Percentiles rank a stretch among this genome's conserved stretches.
These are phyloP conservation scores for Propithecus perrieri DNA, from an alignment of 2,797 vertebrate species.

Conservation along the genomic window DNA sequence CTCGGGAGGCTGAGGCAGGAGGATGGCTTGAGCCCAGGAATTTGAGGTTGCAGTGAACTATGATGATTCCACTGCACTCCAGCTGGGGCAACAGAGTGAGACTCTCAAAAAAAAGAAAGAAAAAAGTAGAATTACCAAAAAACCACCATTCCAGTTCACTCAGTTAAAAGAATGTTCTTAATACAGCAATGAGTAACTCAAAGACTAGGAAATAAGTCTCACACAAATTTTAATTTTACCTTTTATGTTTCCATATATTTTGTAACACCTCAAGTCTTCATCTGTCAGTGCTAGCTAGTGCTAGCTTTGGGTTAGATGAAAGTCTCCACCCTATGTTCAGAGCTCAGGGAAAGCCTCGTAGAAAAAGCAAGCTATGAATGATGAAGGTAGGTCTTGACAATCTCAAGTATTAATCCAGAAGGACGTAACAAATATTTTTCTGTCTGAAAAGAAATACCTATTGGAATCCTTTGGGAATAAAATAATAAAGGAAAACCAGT, in stretches of 20 bases:
- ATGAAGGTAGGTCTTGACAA: background rate
- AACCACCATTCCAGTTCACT: background rate
- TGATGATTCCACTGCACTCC: background rate
- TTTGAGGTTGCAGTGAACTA: background rate
- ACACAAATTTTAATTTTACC: background rate
- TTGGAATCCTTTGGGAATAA: conserved; percentile 22
- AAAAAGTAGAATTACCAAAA: background rate
- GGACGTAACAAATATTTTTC: background rate
- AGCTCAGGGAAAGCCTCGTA: background rate
- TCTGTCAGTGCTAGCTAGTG: background rate
- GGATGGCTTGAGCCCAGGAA: background rate
- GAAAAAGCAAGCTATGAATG: background rate
- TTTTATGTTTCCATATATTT: background rate
- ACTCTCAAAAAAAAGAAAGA: background rate
- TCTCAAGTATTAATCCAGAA: background rate
- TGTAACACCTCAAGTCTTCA: background rate
- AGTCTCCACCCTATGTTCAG: background rate
- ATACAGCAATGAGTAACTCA: background rate
- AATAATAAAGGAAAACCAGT: background rate
- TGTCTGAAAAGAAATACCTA: background rate
- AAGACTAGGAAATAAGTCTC: background rate
- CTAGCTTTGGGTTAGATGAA: background rate
- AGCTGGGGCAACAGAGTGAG: too few species aligned
- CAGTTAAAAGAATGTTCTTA: background rate
- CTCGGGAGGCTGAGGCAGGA: background rate